phyloP scores from a whole-genome alignment of 2,888 invertebrate species.

The Metopia argyrocephala region DNA sequence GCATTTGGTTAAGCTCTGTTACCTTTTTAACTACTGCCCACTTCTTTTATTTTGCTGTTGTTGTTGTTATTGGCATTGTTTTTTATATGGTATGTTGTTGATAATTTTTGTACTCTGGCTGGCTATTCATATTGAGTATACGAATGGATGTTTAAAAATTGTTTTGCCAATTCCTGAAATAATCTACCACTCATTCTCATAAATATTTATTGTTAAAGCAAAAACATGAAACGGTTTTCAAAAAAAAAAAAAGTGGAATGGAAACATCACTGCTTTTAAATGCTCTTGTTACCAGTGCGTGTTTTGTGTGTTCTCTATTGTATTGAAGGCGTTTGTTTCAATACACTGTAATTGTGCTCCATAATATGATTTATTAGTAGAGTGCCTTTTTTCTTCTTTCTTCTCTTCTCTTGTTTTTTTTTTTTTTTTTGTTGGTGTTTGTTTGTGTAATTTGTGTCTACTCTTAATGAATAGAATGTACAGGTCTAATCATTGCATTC shows the following conservation, averaged over 20 bases:
- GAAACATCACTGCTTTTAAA: constrained; percentile 11
- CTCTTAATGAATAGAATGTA: constrained; percentile 49
- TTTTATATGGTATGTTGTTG: neutral
- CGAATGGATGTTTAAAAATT: constrained; percentile 25
- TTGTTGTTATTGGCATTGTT: neutral
- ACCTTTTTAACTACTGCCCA: constrained; percentile 6
- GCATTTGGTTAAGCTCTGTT: constrained; percentile 34
- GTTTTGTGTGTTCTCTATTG: too few species aligned
- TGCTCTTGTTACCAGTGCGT: neutral
- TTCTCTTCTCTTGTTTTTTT: constrained; percentile 14
- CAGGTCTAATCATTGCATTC: constrained; percentile 33
- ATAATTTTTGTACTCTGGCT: constrained; percentile 9
- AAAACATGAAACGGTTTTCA: neutral
- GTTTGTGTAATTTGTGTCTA: constrained; percentile 7
- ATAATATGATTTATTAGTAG: constrained; percentile 51
- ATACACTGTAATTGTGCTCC: constrained; percentile 27
- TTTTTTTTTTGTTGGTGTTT: neutral
- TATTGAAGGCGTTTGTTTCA: neutral
- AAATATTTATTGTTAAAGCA: constrained; percentile 33
- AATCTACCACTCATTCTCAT: neutral
- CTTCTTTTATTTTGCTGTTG: neutral
- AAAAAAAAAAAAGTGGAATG: neutral
- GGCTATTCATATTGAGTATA: constrained; percentile 19
- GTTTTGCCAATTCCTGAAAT: constrained; percentile 20
- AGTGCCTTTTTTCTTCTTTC: too few species aligned